Evolutionary conservation across 2,797 vertebrate genomes (phyloP).

Genomic region (Intellagama lesueurii): DNA sequence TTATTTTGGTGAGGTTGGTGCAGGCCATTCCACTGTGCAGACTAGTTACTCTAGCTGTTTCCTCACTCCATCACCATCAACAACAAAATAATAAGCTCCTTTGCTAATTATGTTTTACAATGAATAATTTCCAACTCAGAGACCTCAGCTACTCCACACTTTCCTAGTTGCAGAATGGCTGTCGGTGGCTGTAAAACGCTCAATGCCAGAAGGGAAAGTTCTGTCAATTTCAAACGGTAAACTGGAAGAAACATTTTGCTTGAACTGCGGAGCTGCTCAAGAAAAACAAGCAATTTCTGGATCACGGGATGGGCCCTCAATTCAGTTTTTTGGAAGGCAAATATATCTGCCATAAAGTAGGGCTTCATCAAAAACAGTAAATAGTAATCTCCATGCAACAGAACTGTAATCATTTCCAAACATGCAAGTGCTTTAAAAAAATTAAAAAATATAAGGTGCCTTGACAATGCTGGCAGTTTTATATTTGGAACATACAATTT

Average conservation of each 20-base stretch:
- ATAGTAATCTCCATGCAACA: conserved; percentile 86
- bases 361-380: conserved; percentile 82
- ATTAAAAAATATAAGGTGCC: conserved; percentile 86
- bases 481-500: conserved; percentile 85
- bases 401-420: conserved; percentile 80
- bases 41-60: conserved; percentile 40
- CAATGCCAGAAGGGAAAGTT: conserved; percentile 55
- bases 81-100: conserved; percentile 35
- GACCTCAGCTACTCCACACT: conserved; percentile 41
- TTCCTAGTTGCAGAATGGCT: conserved; percentile 52
- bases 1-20: conserved; percentile 49
- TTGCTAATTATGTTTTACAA: conserved; percentile 52
- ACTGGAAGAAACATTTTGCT: conserved; percentile 49
- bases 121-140: conserved; percentile 43
- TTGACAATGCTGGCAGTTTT: conserved; percentile 88
- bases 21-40: conserved; percentile 31
- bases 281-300: conserved; percentile 51
- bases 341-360: conserved; percentile 82
- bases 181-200: conserved; percentile 53
- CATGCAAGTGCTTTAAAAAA: conserved; percentile 88
- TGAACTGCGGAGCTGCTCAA: conserved; percentile 67
- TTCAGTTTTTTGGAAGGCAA: conserved; percentile 79
- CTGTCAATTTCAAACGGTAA: conserved; percentile 54
- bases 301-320: conserved; percentile 49
- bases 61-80: not conserved